These are phyloP conservation scores for Oceanites oceanicus DNA, from an alignment of 2,113 vertebrate genomes.

Conservation along the genomic window DNA sequence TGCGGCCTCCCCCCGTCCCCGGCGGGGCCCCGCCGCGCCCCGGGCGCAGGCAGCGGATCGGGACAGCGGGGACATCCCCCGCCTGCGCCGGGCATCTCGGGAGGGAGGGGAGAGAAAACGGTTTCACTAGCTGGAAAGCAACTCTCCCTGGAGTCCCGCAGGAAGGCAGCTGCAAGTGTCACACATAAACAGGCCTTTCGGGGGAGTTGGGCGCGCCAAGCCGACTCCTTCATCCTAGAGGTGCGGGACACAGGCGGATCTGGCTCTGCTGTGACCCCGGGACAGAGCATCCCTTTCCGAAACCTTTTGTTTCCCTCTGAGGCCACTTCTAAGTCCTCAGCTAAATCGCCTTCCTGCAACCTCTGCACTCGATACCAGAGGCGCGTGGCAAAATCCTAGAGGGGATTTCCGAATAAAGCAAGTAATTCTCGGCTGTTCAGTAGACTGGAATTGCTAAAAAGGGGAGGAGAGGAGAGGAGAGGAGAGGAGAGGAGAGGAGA, in stretches of 20 bases:
- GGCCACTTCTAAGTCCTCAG: background rate
- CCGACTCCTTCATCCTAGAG: background rate
- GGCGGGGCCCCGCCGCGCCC: too few relatives aligned
- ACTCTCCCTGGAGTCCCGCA: background rate
- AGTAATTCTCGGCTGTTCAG: background rate
- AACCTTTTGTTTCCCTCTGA: background rate
- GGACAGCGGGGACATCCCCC: background rate
- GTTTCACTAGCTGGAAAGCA: background rate
- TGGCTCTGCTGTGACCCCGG: rapidly evolving
- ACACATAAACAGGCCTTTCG: background rate
- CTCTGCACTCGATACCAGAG: background rate
- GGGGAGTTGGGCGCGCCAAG: rapidly evolving
- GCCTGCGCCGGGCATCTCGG: too few relatives aligned
- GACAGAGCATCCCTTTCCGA: background rate
- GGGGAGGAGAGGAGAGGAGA: rapidly evolving
- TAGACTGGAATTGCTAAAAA: background rate
- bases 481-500: too few relatives aligned
- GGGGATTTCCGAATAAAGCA: background rate
- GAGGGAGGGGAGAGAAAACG: too few relatives aligned
- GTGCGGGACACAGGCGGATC: background rate
- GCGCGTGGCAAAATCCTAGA: background rate
- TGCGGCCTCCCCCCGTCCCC: rapidly evolving
- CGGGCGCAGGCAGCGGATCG: background rate
- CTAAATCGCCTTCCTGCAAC: background rate
- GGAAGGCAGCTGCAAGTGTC: background rate